Conservation (phyloP, 1,140 invertebrate genomes). For the Drosophila pseudoananassae region DNA sequence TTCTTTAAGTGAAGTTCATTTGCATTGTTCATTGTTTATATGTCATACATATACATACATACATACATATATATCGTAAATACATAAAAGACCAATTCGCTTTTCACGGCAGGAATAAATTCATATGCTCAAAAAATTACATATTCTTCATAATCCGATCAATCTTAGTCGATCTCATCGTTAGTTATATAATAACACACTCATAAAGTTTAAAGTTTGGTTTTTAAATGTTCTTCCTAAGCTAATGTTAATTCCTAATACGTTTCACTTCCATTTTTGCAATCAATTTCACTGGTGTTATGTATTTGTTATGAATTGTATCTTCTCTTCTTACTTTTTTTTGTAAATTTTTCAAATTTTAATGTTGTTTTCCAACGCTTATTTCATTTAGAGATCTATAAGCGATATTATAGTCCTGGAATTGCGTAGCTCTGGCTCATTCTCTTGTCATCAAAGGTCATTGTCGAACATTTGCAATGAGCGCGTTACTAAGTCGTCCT, state of each 20-base stretch:
- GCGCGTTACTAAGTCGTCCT: slow-evolving; percentile 93
- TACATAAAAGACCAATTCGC: slow-evolving; percentile 73
- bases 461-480: slow-evolving; percentile 93
- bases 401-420: slow-evolving; percentile 78
- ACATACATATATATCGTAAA: slow-evolving; percentile 51
- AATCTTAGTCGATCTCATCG: slow-evolving; percentile 21
- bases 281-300: slow-evolving; percentile 53
- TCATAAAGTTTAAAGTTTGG: slow-evolving; percentile 60
- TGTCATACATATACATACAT: slow-evolving; percentile 42
- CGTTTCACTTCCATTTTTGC: slow-evolving; percentile 50
- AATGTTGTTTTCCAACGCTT: slow-evolving; percentile 24
- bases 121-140: slow-evolving; percentile 71
- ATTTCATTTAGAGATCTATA: slow-evolving; percentile 77
- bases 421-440: slow-evolving; percentile 52
- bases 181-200: slow-evolving; percentile 61
- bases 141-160: slow-evolving; percentile 52
- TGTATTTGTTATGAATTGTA: slow-evolving; percentile 11
- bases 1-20: slow-evolving; percentile 58
- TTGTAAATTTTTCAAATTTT: slow-evolving; percentile 21
- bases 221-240: slow-evolving; percentile 60
- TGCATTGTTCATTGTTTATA: slow-evolving; percentile 37
- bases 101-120: slow-evolving; percentile 79
- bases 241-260: slow-evolving; percentile 69
- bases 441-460: slow-evolving; percentile 84
- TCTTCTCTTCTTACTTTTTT: slow-evolving; percentile 8